Base-by-base conservation (phyloP, 2,888 invertebrate genomes). In the Dusona sp. region DNA sequence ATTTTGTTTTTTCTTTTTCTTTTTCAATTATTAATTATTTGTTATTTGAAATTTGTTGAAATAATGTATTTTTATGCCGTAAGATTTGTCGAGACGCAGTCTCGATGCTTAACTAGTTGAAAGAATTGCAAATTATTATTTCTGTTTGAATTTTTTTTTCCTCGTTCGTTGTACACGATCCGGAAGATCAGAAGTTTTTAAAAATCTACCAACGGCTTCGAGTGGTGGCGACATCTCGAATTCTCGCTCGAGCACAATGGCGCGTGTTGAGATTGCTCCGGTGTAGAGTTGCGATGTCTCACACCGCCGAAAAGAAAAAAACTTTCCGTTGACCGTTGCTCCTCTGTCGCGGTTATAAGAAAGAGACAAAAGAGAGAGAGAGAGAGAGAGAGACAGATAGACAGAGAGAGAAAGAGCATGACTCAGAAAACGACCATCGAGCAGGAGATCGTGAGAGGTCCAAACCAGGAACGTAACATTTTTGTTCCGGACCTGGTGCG, bases 321-420 rank as follows among this genome's bases (percentile, higher is more conserved):
- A 92, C 90, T 91, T 91, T 92, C 91, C 91, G 89, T 90, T 90
- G 91, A 90, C 91, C 91, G 91, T 91, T 91, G 91, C 84, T 84
- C 83, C 82, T 85, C 83, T n/a, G 65, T 73, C 80, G 78, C 74
- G 65, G 83, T 36, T 38, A 25, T 51, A 51, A 67, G 29, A 70
- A 79, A 81, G 79, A 54, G 51, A 54, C 51, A n/a, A 48, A 48
- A 16, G n/a, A n/a, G n/a, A 38, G 8, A 33, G 33, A 3, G 33
- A 33, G 33, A 3, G 33, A 77, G 25, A 68, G 78, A 80, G 75
- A 54, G 22, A 29, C 29, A 11, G 19, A 54, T 8, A 11, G 61
- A 29, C 3, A 61, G 61, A 29, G 29, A 29, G 61, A 29, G 29
- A 29, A 22, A 61, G 61, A 61, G 29, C 16, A 25, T 90, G 90